Conservation (phyloP, 2,113 vertebrate species). For the Sturnira hondurensis region DNA sequence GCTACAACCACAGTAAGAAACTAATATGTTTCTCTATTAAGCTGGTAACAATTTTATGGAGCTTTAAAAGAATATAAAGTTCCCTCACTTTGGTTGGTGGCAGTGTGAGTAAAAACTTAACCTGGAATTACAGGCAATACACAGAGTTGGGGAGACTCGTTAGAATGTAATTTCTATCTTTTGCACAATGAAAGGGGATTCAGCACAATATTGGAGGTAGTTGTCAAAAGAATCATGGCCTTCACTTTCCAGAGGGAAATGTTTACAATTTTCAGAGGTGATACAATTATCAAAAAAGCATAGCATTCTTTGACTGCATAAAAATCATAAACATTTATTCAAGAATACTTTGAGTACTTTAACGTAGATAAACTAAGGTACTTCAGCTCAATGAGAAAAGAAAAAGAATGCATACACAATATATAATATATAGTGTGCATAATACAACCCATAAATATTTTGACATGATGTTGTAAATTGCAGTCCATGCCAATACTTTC, state of each 20-base stretch:
- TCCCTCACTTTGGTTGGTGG: not conserved
- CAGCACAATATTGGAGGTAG: not conserved
- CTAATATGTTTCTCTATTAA: not conserved
- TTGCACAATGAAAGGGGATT: not conserved
- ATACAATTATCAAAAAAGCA: not conserved
- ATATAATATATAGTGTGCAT: not conserved
- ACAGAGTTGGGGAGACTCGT: not conserved
- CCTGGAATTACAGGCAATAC: not conserved
- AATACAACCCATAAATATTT: not conserved
- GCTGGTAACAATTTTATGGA: not conserved
- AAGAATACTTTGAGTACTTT: not conserved
- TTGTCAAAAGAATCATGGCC: no score
- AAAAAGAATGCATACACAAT: not conserved
- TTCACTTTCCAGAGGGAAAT: not conserved
- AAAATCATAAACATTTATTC: not conserved
- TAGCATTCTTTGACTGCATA: not conserved
- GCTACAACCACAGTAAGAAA: not conserved
- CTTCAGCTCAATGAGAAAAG: not conserved
- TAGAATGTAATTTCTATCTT: not conserved
- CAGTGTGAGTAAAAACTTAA: not conserved
- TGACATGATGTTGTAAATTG: not conserved
- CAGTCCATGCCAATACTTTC: not conserved
- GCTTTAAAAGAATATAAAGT: not conserved
- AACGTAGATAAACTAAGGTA: not conserved
- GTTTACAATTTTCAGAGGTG: not conserved